Evolutionary conservation across 2,113 vertebrate species (phyloP).

Genomic region (Sapajus apella): DNA sequence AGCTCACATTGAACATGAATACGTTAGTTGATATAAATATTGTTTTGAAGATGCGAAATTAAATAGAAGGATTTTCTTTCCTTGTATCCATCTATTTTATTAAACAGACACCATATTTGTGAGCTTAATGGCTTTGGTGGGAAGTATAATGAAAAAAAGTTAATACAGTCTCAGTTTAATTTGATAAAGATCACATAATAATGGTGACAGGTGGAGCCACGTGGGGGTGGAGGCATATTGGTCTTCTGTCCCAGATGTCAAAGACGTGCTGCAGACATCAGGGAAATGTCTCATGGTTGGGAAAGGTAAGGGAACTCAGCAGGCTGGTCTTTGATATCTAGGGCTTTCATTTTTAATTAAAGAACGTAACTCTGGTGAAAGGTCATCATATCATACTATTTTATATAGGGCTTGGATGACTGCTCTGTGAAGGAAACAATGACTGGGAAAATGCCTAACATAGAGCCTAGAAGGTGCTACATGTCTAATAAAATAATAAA

Average conservation of each 20-base stretch:
- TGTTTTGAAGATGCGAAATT: constrained; percentile 31
- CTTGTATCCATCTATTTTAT: constrained; percentile 5
- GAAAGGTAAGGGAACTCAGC: constrained; percentile 75
- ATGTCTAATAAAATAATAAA: constrained; percentile 31
- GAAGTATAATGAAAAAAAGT: constrained; percentile 39
- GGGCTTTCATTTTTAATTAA: constrained; percentile 82
- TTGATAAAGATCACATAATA: constrained; percentile 73
- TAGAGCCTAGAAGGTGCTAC: constrained; percentile 24
- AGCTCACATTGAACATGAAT: background rate
- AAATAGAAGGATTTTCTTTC: constrained; percentile 7
- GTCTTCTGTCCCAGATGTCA: constrained; percentile 72
- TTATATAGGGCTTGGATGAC: constrained; percentile 45
- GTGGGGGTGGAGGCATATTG: constrained; percentile 70
- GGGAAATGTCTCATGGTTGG: constrained; percentile 73
- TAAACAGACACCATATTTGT: constrained; percentile 24
- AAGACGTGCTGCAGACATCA: constrained; percentile 75
- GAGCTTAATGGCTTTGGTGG: constrained; percentile 39
- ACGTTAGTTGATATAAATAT: constrained; percentile 4
- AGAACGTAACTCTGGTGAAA: constrained; percentile 67
- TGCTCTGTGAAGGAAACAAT: constrained; percentile 47
- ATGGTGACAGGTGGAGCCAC: constrained; percentile 73
- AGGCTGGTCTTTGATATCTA: constrained; percentile 77
- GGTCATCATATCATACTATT: constrained; percentile 65
- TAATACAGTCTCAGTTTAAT: constrained; percentile 56
- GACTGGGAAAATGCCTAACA: background rate